phyloP scores from a whole-genome alignment of 2,113 vertebrate species.

The Camelus bactrianus region DNA sequence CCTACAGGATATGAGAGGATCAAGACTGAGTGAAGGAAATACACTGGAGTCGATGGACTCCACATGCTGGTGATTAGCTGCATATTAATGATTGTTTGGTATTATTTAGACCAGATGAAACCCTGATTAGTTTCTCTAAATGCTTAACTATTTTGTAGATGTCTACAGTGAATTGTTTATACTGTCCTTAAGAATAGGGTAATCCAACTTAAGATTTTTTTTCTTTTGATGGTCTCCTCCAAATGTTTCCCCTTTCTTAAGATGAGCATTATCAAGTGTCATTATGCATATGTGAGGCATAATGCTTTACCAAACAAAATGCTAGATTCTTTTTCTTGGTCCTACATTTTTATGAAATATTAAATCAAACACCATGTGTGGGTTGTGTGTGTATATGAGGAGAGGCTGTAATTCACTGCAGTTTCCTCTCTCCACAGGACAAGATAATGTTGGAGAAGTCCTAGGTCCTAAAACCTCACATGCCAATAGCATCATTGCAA shows the following conservation, averaged over 20 bases:
- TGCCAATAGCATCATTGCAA: not conserved
- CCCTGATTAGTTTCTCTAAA: not conserved
- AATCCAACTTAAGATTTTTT: not conserved
- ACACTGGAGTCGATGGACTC: fast-evolving
- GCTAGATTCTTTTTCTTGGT: not conserved
- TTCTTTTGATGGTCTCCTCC: not conserved
- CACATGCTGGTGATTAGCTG: not conserved
- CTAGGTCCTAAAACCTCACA: not conserved
- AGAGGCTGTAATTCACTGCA: not conserved
- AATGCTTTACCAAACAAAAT: slow-evolving; percentile 45
- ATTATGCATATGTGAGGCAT: not conserved
- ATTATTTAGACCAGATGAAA: not conserved
- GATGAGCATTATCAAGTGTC: not conserved
- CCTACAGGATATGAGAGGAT: not conserved
- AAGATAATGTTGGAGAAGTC: not conserved
- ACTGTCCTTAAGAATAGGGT: not conserved
- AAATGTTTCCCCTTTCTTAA: slow-evolving; percentile 7
- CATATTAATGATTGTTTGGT: not conserved
- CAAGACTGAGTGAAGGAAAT: not conserved
- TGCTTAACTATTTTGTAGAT: not conserved
- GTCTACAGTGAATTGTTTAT: not conserved
- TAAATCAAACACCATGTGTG: not conserved
- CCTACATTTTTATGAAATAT: not conserved
- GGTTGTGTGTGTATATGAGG: not conserved
- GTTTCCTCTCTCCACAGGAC: not conserved